Percentiles rank a stretch among this genome's conserved stretches.
These are phyloP conservation scores for Xiphophorus hellerii DNA, from an alignment of 2,113 vertebrate genomes.

Conservation along the genomic window DNA sequence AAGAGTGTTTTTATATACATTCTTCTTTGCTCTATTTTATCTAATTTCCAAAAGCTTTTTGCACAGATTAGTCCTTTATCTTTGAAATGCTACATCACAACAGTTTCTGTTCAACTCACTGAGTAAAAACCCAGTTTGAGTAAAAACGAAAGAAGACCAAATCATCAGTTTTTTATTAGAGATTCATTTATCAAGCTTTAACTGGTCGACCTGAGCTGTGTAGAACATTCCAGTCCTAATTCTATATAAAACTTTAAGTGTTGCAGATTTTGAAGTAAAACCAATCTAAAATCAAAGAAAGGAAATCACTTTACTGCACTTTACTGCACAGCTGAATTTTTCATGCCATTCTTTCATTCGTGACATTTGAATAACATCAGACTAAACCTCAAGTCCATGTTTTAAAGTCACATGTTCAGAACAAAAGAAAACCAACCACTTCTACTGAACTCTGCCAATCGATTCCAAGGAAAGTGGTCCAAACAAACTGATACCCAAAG, in stretches of 20 bases:
- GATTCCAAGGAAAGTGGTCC: not conserved
- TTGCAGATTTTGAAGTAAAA: not conserved
- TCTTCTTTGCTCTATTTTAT: not conserved
- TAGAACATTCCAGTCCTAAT: not conserved
- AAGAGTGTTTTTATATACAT: not conserved
- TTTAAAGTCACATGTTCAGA: no score
- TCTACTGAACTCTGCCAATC: not conserved
- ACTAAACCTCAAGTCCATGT: not conserved
- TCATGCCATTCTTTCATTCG: not conserved
- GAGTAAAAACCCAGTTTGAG: not conserved
- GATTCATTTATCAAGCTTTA: not conserved
- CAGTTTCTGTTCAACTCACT: not conserved
- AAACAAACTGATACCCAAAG: no score
- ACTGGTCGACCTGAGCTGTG: not conserved
- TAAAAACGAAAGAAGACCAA: not conserved
- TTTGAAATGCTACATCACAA: not conserved
- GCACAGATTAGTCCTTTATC: not conserved
- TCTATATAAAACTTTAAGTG: not conserved
- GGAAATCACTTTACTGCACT: not conserved
- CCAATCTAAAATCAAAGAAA: not conserved
- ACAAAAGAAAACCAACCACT: not conserved
- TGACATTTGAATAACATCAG: not conserved
- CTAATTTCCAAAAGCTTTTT: not conserved
- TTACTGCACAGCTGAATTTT: not conserved
- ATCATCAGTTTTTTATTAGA: not conserved